phyloP scores from a whole-genome alignment of 2,113 vertebrate species.

The Etia nguti region DNA sequence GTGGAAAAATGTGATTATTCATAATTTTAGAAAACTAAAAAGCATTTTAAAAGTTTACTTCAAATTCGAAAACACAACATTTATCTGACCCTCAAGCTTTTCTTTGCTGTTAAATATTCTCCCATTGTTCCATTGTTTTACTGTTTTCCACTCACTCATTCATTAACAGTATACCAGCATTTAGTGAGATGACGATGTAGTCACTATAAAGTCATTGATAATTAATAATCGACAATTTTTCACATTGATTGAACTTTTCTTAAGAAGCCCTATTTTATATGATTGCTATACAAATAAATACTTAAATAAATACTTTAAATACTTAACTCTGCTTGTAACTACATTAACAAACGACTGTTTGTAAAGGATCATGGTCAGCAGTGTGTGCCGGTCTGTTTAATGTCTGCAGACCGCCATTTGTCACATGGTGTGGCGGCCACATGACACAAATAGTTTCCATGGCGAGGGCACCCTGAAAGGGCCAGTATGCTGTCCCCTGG shows the following conservation, averaged over 20 bases:
- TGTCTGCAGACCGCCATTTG: neutral
- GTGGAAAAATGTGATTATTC: neutral
- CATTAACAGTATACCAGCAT: neutral
- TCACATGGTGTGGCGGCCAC: slow-evolving; percentile 36
- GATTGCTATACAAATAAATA: neutral
- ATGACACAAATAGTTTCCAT: slow-evolving; percentile 40
- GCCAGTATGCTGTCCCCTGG: neutral
- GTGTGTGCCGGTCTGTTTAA: neutral
- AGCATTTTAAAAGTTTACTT: neutral
- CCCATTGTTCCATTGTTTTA: neutral
- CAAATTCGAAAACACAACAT: neutral
- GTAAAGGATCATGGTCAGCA: neutral
- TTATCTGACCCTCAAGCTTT: neutral
- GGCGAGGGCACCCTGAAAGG: slow-evolving; percentile 12
- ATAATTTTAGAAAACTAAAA: neutral
- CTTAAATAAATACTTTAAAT: neutral
- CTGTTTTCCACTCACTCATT: neutral
- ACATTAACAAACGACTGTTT: neutral
- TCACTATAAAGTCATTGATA: neutral
- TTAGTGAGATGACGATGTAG: neutral
- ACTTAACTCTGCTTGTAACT: neutral
- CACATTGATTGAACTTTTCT: neutral
- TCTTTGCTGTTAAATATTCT: neutral
- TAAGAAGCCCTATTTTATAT: neutral
- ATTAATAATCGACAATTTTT: neutral